phyloP scores from a whole-genome alignment of 1,140 invertebrate genomes.

The Archegozetes longisetosus region DNA sequence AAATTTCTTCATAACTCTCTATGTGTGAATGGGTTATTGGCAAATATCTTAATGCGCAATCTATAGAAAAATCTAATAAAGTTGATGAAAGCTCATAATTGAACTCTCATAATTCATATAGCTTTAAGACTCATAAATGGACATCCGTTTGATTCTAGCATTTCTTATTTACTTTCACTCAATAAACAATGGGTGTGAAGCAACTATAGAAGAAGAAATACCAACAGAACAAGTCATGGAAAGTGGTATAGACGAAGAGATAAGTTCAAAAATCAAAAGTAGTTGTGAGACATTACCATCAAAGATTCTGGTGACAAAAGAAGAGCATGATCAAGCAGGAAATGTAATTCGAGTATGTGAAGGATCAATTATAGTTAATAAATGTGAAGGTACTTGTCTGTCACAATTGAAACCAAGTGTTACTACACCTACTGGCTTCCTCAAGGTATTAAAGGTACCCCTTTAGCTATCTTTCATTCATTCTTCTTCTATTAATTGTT shows the following conservation, averaged over 20 bases:
- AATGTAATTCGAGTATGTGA: constrained; percentile 62
- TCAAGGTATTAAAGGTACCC: constrained; percentile 46
- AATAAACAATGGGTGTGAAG: neutral
- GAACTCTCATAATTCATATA: no score
- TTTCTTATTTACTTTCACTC: neutral
- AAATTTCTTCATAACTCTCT: no score
- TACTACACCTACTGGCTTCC: constrained; percentile 64
- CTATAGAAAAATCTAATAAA: no score
- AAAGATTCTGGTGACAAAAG: constrained; percentile 60
- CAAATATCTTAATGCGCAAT: no score
- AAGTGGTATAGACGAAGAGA: neutral
- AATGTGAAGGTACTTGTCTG: constrained; percentile 63
- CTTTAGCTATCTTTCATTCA: no score
- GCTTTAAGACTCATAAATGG: no score
- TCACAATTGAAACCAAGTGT: constrained; percentile 80
- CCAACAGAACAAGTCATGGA: neutral
- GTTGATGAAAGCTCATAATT: no score
- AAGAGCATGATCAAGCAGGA: constrained; percentile 69
- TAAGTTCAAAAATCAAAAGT: neutral
- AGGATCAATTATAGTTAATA: constrained; percentile 56
- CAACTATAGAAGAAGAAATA: neutral
- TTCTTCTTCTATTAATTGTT: neutral
- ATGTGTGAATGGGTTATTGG: no score
- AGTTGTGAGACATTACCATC: constrained; percentile 22
- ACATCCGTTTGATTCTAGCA: neutral